Conservation (phyloP, 2,888 invertebrate genomes). For the Dasypogon diadema region DNA sequence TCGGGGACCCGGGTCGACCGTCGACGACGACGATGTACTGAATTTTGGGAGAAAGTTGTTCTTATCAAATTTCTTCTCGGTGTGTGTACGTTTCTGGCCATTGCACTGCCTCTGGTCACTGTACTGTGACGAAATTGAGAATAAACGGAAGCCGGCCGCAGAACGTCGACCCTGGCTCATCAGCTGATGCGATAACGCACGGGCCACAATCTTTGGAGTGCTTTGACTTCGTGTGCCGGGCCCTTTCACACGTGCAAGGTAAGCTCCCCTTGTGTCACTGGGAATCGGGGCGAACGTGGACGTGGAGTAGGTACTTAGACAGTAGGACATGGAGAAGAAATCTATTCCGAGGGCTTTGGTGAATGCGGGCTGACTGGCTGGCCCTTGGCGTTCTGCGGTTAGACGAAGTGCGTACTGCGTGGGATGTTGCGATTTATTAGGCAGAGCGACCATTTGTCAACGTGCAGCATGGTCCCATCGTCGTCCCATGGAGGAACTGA, state of each 20-base stretch:
- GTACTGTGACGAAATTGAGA: slow-evolving; percentile 55
- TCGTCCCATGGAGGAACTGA: not conserved
- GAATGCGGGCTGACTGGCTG: not conserved
- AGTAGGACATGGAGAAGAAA: not conserved
- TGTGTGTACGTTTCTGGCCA: slow-evolving; percentile 31
- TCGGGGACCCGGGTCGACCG: not conserved
- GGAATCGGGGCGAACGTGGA: not conserved
- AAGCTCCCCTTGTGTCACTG: not conserved
- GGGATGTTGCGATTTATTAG: slow-evolving; percentile 40
- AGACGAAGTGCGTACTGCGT: slow-evolving; percentile 38
- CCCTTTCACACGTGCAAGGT: slow-evolving; percentile 41
- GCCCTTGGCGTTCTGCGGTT: slow-evolving; percentile 25
- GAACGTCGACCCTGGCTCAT: slow-evolving; percentile 37
- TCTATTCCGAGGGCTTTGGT: not conserved
- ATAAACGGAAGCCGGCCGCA: slow-evolving; percentile 39
- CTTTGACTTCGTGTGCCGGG: slow-evolving; percentile 36
- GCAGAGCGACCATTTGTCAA: not conserved
- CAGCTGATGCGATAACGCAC: slow-evolving; percentile 44
- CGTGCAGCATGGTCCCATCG: not conserved
- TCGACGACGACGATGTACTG: not conserved
- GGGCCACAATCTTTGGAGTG: slow-evolving; percentile 11
- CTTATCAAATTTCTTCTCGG: slow-evolving; percentile 29
- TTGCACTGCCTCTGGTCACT: slow-evolving; percentile 54
- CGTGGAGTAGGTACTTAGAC: not conserved
- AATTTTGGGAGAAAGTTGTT: slow-evolving; percentile 45